These are phyloP conservation scores for Virgularia gustaviana DNA, from an alignment of 92 coral and sea anemone species.

Conservation along the genomic window DNA sequence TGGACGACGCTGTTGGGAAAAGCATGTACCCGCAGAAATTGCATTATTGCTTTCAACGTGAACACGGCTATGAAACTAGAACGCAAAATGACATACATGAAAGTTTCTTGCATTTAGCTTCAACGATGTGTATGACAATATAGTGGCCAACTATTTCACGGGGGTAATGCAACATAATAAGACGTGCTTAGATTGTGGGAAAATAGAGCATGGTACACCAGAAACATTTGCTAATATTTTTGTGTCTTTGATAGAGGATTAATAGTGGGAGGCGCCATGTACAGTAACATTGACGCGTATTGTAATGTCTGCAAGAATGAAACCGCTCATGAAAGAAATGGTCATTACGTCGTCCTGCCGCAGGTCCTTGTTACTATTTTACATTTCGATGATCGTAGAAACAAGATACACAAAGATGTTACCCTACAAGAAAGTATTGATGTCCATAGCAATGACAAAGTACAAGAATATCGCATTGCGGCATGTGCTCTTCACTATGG, in stretches of 20 bases:
- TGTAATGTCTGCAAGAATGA: too few species aligned
- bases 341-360: too few species aligned
- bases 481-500: constrained; percentile 10
- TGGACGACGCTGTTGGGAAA: not conserved
- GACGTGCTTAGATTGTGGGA: not conserved
- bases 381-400: not conserved
- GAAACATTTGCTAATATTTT: not conserved
- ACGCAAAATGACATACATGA: constrained; percentile 3
- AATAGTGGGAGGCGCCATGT: not conserved
- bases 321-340: too few species aligned
- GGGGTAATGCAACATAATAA: not conserved
- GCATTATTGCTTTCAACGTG: not conserved
- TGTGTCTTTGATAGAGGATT: not conserved
- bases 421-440: not conserved
- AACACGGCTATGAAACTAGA: not conserved
- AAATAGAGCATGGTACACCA: not conserved
- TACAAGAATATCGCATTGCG: not conserved
- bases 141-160: not conserved
- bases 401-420: not conserved
- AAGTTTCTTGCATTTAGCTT: not conserved
- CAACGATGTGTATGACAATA: not conserved
- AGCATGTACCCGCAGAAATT: not conserved
- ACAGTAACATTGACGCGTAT: not conserved
- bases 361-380: not conserved
- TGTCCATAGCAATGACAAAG: not conserved